Base-by-base conservation (phyloP, 2,113 vertebrate species). In the Chinchilla lanigera region DNA sequence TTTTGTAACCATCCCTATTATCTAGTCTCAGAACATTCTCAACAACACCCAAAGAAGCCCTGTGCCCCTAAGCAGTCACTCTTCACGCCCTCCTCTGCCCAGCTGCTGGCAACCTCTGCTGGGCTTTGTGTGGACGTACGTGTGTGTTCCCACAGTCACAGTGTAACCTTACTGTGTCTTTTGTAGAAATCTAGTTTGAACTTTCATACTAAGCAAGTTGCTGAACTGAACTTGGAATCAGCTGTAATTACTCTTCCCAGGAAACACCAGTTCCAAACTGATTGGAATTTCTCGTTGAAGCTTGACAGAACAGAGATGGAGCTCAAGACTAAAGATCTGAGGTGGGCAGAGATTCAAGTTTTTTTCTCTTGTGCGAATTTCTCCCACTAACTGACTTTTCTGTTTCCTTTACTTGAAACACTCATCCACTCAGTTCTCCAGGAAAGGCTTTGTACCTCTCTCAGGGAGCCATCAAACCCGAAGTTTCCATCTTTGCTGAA, bases 141-240 rank as follows among this genome's bases (percentile, higher is more conserved):
- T 50, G 16, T 63, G 38, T 52, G 8, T 17, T 54, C 54, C 33
- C 38, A 8, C 4, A 8, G n/a, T 50, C 38, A 52, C n/a, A 19
- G 2, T 19, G 14, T 44, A 44, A 47, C 88, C 41, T 84, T 30
- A 52, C 41, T 54, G 83, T 41, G 69, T 58, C 41, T 69, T 75
- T 58, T 71, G 69, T 47, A 58, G 86, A 73, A 89, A 84, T 82
- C 80, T 85, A 61, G 44, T 89, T 52, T 86, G 50, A 52, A 67
- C 56, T 78, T 78, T 71, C 38, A 52, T 65, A n/a, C 50, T 30
- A 61, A 82, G 38, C 75, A 87, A 87, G 87, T 9, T 73, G 35
- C 33, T 13, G 30, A 87, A 52, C 33, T 90, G 11, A 60, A 94
- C 80, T 93, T 73, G 78, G 69, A 81, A 81, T 94, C 28, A 80